These are phyloP conservation scores for Drosophila longiperda DNA, from an alignment of 2,888 invertebrate species.

Conservation along the genomic window DNA sequence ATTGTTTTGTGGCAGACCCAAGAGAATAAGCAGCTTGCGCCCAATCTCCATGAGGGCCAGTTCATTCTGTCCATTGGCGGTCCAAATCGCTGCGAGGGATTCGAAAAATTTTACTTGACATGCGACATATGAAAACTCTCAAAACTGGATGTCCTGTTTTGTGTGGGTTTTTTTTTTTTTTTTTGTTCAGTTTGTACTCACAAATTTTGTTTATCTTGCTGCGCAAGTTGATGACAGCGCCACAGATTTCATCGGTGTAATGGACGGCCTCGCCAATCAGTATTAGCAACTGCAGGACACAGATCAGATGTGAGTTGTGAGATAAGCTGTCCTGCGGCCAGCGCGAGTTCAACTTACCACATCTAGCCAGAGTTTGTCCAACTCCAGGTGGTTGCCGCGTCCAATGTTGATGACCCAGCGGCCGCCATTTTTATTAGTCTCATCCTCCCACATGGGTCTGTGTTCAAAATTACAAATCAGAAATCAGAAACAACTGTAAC, in stretches of 20 bases:
- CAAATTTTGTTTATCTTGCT: slow-evolving; percentile 94
- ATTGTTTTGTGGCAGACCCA: slow-evolving; percentile 87
- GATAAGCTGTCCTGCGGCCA: neutral
- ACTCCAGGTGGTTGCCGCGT: slow-evolving; percentile 88
- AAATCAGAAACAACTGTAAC: neutral
- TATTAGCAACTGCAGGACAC: slow-evolving; percentile 87
- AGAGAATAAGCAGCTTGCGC: slow-evolving; percentile 92
- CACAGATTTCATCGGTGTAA: slow-evolving; percentile 95
- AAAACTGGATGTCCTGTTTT: neutral
- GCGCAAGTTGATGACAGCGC: slow-evolving; percentile 97
- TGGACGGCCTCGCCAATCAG: slow-evolving; percentile 99
- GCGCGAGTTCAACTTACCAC: slow-evolving; percentile 85
- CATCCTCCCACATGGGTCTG: slow-evolving; percentile 96
- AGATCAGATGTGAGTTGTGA: neutral
- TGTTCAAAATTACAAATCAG: neutral
- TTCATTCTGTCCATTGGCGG: slow-evolving; percentile 91
- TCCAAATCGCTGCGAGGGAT: slow-evolving; percentile 90
- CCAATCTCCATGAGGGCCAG: slow-evolving; percentile 94
- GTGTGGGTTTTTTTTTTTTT: neutral
- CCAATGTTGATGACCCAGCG: slow-evolving; percentile 91
- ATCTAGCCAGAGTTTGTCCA: slow-evolving; percentile 93
- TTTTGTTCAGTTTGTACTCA: slow-evolving; percentile 41
- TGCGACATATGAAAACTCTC: neutral
- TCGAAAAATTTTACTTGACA: neutral
- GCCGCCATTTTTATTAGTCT: slow-evolving; percentile 92